Evolutionary conservation across 2,113 vertebrate species (phyloP).

Genomic region (Vidua macroura): DNA sequence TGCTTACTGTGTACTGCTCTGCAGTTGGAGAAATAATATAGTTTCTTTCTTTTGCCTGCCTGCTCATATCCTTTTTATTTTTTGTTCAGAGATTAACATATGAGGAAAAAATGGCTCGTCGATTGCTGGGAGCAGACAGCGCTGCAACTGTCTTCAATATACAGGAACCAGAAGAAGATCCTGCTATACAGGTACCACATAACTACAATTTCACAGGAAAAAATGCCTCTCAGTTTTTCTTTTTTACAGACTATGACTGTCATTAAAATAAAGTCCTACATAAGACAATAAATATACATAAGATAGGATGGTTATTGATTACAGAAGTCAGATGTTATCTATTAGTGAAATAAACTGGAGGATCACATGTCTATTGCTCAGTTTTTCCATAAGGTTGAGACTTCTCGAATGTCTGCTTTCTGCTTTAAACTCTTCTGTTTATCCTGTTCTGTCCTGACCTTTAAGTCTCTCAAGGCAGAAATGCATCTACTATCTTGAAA

Average conservation of each 20-base stretch:
- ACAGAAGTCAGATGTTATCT: background rate
- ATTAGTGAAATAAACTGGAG: background rate
- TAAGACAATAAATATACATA: background rate
- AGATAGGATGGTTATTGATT: background rate
- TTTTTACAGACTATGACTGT: background rate
- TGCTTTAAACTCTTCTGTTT: background rate
- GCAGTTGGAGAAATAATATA: background rate
- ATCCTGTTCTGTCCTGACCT: conserved; percentile 16
- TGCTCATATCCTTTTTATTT: background rate
- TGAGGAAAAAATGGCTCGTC: conserved; percentile 98
- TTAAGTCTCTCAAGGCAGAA: conserved; percentile 22
- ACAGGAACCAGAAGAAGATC: conserved; percentile 90
- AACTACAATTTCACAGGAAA: background rate
- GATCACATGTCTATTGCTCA: background rate
- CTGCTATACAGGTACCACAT: conserved; percentile 80
- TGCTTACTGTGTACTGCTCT: background rate
- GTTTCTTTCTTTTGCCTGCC: background rate
- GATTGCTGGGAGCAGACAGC: conserved; percentile 92
- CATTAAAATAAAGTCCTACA: background rate
- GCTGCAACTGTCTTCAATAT: conserved; percentile 90
- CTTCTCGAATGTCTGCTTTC: conserved; percentile 20
- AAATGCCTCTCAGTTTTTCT: background rate
- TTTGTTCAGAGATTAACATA: conserved; percentile 89
- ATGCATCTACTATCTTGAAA: background rate
- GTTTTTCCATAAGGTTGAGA: conserved; percentile 23